phyloP scores from a whole-genome alignment of 2,113 vertebrate genomes.

The Zeus faber region DNA sequence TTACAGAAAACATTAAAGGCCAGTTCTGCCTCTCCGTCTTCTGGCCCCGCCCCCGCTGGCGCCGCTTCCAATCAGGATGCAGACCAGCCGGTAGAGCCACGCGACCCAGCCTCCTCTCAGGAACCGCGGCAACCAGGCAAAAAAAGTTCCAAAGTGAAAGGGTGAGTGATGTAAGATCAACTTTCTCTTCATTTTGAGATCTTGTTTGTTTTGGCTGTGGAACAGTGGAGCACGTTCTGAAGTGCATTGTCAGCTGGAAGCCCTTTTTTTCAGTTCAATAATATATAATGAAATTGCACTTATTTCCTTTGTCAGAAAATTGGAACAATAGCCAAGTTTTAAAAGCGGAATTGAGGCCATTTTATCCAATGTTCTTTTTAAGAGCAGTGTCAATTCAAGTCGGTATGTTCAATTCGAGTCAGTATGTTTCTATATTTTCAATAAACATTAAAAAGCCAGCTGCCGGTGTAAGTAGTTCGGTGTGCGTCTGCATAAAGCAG shows the following conservation, averaged over 20 bases:
- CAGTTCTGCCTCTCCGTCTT: conserved; percentile 79
- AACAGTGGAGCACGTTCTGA: not conserved
- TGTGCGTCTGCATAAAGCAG: conserved; percentile 44
- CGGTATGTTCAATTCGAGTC: conserved; percentile 7
- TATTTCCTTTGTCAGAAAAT: not conserved
- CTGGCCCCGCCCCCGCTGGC: conserved; percentile 81
- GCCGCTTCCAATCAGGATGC: conserved; percentile 85
- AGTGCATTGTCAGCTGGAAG: conserved; percentile 6
- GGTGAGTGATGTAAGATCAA: conserved; percentile 72
- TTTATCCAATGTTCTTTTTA: conserved; percentile 44
- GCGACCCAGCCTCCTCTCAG: conserved; percentile 87
- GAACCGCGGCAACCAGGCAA: conserved; percentile 93
- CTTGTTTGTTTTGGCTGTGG: not conserved
- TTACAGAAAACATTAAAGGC: conserved; percentile 97
- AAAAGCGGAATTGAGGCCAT: conserved; percentile 45
- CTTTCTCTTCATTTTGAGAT: not conserved
- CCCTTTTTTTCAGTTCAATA: too few relatives aligned
- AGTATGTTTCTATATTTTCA: conserved; percentile 40
- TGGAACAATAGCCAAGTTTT: conserved; percentile 1
- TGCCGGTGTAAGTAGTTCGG: conserved; percentile 43
- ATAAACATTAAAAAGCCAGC: conserved; percentile 56
- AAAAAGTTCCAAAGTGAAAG: conserved; percentile 96
- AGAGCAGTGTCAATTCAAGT: conserved; percentile 49
- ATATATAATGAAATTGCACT: too few relatives aligned
- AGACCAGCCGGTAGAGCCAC: conserved; percentile 75